These are phyloP conservation scores for Ormia ochracea DNA, from an alignment of 2,888 invertebrate species.

Conservation along the genomic window DNA sequence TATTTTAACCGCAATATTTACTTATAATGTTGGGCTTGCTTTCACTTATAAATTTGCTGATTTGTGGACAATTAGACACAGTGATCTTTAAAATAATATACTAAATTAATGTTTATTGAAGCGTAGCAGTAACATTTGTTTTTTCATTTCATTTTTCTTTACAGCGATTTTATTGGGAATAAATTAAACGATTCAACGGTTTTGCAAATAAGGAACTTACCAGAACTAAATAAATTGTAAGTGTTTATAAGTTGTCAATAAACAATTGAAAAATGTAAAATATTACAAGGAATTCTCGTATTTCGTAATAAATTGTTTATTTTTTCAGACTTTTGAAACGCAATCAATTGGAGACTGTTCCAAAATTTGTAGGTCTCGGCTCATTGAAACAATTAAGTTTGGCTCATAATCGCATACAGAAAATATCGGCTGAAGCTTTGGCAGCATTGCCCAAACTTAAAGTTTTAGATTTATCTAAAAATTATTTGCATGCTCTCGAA, in stretches of 20 bases:
- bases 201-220: constrained; percentile 77
- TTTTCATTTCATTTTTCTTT: constrained; percentile 60
- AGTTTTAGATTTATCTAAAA: constrained; percentile 77
- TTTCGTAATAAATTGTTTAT: not conserved
- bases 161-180: constrained; percentile 80
- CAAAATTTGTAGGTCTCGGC: constrained; percentile 86
- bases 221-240: constrained; percentile 78
- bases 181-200: constrained; percentile 78
- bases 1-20: too few species aligned
- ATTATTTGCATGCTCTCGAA: constrained; percentile 76
- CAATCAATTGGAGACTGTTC: constrained; percentile 87
- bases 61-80: too few species aligned
- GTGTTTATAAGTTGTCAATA: constrained; percentile 66
- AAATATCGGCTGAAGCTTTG: constrained; percentile 90
- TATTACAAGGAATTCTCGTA: not conserved
- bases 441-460: constrained; percentile 81
- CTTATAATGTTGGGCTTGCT: too few species aligned
- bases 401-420: constrained; percentile 87
- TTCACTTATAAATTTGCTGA: too few species aligned
- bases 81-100: too few species aligned
- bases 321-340: constrained; percentile 80
- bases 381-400: constrained; percentile 86
- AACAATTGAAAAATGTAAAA: not conserved
- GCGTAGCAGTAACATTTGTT: not conserved
- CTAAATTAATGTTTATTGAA: not conserved